A percentile compares a stretch with the other conserved stretches of the same genome.
These are phyloP conservation scores for Macrotrachela quadricornifera DNA, from an alignment of 1,140 invertebrate genomes.

Conservation along the genomic window DNA sequence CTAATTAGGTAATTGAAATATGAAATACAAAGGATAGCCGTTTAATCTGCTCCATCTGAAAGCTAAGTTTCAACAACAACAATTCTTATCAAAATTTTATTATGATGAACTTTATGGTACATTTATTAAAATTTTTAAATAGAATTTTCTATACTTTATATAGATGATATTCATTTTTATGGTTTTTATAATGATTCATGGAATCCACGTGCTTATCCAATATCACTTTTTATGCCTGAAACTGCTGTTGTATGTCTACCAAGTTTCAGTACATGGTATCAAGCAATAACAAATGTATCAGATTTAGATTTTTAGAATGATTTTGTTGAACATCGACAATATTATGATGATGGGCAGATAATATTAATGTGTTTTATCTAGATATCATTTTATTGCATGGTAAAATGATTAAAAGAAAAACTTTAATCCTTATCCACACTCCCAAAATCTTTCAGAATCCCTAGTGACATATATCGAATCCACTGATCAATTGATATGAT, in stretches of 20 bases:
- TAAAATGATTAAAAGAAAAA: too few species aligned
- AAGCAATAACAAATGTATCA: constrained; percentile 21
- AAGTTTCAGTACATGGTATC: constrained; percentile 39
- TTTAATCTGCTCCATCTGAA: too few species aligned
- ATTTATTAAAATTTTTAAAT: constrained; percentile 11
- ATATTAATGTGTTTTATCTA: too few species aligned
- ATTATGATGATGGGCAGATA: constrained; percentile 27
- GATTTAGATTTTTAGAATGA: constrained; percentile 42
- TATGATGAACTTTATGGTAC: constrained; percentile 52
- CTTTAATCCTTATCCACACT: too few species aligned
- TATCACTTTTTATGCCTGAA: constrained; percentile 72
- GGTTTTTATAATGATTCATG: constrained; percentile 61
- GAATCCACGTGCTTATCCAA: constrained; percentile 50
- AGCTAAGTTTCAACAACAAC: constrained; percentile 47
- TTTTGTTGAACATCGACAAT: constrained; percentile 53
- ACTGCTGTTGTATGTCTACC: constrained; percentile 81
- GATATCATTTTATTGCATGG: too few species aligned
- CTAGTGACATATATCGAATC: too few species aligned
- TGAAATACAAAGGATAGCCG: too few species aligned
- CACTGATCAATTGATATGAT: too few species aligned
- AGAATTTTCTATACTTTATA: constrained; percentile 2
- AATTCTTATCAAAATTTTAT: constrained; percentile 66
- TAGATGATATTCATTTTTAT: constrained; percentile 61
- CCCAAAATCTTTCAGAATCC: too few species aligned
- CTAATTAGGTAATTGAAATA: too few species aligned